Evolutionary conservation across 1,140 invertebrate genomes (phyloP).

Genomic region (Ooceraea biroi): DNA sequence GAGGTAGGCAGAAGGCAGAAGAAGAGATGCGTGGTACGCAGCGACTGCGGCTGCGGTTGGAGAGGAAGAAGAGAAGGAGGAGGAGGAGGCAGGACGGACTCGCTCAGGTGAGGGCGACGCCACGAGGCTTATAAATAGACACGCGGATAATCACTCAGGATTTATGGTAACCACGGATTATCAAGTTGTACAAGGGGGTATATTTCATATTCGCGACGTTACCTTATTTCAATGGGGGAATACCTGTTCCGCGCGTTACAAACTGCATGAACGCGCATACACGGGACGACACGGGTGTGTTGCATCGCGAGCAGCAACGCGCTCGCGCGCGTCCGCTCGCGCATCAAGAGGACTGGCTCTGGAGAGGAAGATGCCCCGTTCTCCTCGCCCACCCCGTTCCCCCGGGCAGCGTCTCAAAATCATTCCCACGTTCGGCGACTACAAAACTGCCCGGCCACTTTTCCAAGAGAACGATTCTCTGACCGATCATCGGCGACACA

Average conservation of each 20-base stretch:
- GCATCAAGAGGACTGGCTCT: constrained; percentile 67
- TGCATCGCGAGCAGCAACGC: constrained; percentile 58
- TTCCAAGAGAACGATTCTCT: constrained; percentile 74
- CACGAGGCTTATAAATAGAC: constrained; percentile 85
- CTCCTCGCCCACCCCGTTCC: constrained; percentile 4
- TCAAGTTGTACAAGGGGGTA: constrained; percentile 86
- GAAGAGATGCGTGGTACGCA: constrained; percentile 59
- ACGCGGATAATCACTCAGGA: constrained; percentile 86
- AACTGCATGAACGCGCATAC: constrained; percentile 74
- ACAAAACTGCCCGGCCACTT: constrained; percentile 75
- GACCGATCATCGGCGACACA: constrained; percentile 74
- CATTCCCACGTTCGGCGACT: constrained; percentile 80
- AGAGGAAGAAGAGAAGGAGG: neutral
- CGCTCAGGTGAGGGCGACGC: constrained; percentile 75
- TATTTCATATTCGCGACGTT: constrained; percentile 86
- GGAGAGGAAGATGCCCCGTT: constrained; percentile 58
- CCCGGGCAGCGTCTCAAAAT: constrained; percentile 75
- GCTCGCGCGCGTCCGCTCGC: neutral
- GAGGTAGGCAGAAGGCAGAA: constrained; percentile 61
- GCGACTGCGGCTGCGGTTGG: too few relatives aligned
- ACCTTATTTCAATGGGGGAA: constrained; percentile 85
- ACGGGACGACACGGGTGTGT: constrained; percentile 70
- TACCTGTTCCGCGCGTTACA: constrained; percentile 82
- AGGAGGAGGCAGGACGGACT: constrained; percentile 11
- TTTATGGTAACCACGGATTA: constrained; percentile 87